These are phyloP conservation scores for Schizotus pectinicornis DNA, from an alignment of 2,888 invertebrate species.

Conservation along the genomic window DNA sequence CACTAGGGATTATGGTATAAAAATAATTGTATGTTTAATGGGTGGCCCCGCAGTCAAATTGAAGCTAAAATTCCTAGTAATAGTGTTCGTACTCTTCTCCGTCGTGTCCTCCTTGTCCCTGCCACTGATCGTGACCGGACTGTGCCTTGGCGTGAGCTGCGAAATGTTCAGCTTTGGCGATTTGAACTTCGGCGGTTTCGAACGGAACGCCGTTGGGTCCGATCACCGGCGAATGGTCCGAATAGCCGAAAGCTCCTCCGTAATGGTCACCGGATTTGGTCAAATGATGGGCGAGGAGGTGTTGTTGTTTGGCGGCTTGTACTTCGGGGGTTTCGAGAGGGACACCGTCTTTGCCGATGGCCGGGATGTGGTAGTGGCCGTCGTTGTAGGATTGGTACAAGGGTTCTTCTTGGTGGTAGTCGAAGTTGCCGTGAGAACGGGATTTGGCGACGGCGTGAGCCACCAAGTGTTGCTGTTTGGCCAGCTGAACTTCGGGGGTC, in stretches of 20 bases:
- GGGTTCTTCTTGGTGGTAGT: slow-evolving; percentile 8
- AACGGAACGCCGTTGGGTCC: slow-evolving; percentile 64
- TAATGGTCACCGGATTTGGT: slow-evolving; percentile 17
- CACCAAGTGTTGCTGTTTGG: slow-evolving; percentile 28
- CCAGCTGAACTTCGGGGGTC: slow-evolving; percentile 33
- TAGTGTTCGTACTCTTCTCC: background rate
- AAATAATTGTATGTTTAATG: background rate
- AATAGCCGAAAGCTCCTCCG: slow-evolving; percentile 5
- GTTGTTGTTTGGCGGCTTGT: slow-evolving; percentile 26
- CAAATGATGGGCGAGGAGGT: slow-evolving; percentile 24
- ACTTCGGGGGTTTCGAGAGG: slow-evolving; percentile 33
- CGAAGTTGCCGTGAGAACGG: slow-evolving; percentile 5
- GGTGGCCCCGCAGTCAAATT: slow-evolving; percentile 1
- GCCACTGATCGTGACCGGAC: slow-evolving; percentile 23
- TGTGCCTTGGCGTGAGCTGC: slow-evolving; percentile 53
- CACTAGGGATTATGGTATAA: too few species aligned
- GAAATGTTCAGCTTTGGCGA: slow-evolving; percentile 43
- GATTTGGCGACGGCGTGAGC: slow-evolving; percentile 24
- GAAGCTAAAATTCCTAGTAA: slow-evolving; percentile 12
- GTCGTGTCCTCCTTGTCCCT: slow-evolving; percentile 2
- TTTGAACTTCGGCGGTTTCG: slow-evolving; percentile 54
- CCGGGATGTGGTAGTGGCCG: slow-evolving; percentile 29
- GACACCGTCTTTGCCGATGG: slow-evolving; percentile 31
- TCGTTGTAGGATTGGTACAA: slow-evolving; percentile 4
- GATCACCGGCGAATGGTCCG: slow-evolving; percentile 49